Base-by-base conservation (phyloP, 2,113 vertebrate genomes). In the Cottus gobio region DNA sequence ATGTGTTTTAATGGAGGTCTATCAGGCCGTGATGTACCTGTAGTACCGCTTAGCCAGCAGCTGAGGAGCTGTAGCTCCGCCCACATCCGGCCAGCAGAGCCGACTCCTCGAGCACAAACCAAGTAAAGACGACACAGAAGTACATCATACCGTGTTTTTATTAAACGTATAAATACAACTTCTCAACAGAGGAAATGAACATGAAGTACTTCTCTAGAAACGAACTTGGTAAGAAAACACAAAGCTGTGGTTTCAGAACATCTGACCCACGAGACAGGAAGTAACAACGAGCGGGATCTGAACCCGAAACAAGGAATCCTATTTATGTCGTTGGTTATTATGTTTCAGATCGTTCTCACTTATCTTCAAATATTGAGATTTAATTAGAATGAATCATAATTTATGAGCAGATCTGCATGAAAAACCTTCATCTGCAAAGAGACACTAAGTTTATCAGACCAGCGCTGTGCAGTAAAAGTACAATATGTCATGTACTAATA, bases 161-260 rank as follows among this genome's bases (percentile, higher is more conserved):
- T 89, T 90, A 89, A 90, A 92, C 90, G 86, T 92, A 93, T 93
- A 93, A 94, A 94, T 93, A 92, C 91, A 93, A 86, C 90, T 85
- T 83, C 16, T 79, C 75, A 87, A 88, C 89, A 80, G 76, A 78
- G 48, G 71, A 86, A 88, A 85, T 86, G 28, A 90, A 90, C 72
- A 82, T 52, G 85, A 69, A 90, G 50, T 57, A 84, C 62, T 83
- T 61, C 76, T 80, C 15, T 69, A 82, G 8, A 90, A 87, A 87
- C 88, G 42, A 44, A 34, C 34, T 34, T 34, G 4, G 34, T 34
- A 34, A 34, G 3, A 9, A 34, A 34, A 34, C 37, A 39, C 10
- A 10, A 8, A 10, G 37, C 37, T 61, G 34, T 34, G 34, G 34
- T 4, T 28, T 20, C 11, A 13, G 34, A 34, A 34, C 34, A 5